Percentiles rank a stretch among this genome's conserved stretches.
phyloP scores from a whole-genome alignment of 2,113 vertebrate species.

The Plectropomus leopardus region DNA sequence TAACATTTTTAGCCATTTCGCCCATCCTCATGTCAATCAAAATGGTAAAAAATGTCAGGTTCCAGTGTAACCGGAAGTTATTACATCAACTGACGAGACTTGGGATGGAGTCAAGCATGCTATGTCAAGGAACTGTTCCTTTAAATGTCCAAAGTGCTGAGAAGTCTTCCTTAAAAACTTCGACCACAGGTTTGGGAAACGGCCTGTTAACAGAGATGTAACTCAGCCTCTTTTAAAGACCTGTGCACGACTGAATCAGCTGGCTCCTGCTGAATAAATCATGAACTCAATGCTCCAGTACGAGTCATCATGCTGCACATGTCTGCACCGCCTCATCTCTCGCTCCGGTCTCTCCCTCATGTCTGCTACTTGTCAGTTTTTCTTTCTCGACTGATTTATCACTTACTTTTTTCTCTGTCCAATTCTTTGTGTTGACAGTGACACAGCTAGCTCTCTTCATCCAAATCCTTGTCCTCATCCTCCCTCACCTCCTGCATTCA shows the following conservation, averaged over 20 bases:
- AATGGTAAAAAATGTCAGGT: background rate
- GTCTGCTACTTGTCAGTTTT: constrained; percentile 24
- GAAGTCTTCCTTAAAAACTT: background rate
- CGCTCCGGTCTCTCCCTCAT: background rate
- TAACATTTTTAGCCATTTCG: no score
- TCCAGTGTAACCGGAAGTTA: background rate
- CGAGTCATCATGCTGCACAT: constrained; percentile 1
- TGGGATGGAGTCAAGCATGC: no score
- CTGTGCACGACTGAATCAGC: constrained; percentile 13
- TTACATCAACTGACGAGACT: background rate
- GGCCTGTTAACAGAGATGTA: background rate
- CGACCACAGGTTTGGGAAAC: background rate
- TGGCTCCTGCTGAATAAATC: constrained; percentile 54
- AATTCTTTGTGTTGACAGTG: background rate
- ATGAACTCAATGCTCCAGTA: constrained; percentile 46
- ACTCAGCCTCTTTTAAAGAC: constrained; percentile 21
- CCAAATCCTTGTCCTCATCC: background rate
- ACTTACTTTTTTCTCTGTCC: constrained; percentile 5
- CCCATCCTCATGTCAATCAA: no score
- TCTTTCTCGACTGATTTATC: background rate
- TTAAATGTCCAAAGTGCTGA: background rate
- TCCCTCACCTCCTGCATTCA: background rate
- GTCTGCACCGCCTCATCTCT: constrained; percentile 24
- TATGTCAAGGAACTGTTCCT: background rate
- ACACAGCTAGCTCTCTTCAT: background rate